Conservation (phyloP, 2,888 invertebrate species). For the Mesorhabditis belari region DNA sequence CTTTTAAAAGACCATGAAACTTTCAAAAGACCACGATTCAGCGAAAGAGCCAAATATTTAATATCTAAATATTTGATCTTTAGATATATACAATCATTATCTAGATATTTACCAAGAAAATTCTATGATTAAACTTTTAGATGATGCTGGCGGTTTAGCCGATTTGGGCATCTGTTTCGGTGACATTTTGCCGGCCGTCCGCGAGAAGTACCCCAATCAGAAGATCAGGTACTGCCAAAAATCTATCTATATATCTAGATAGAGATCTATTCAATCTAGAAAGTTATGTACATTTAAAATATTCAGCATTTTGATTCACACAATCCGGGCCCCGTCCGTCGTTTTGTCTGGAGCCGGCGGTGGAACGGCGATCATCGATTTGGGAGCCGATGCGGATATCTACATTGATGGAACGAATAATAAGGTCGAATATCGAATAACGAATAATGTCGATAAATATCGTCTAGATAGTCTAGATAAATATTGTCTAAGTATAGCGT, state of each 20-base stretch:
- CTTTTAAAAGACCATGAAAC: no score
- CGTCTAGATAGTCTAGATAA: neutral
- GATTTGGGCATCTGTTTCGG: slow-evolving; percentile 49
- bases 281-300: no score
- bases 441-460: neutral
- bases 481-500: neutral
- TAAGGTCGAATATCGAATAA: slow-evolving; percentile 13
- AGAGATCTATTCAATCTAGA: neutral
- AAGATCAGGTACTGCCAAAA: slow-evolving; percentile 28
- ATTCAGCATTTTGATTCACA: slow-evolving; percentile 32
- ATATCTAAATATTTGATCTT: no score
- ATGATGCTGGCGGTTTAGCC: slow-evolving; percentile 34
- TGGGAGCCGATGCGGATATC: slow-evolving; percentile 43
- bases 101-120: no score
- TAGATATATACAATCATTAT: no score
- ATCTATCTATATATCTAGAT: slow-evolving; percentile 13
- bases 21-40: no score
- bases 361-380: slow-evolving; percentile 38
- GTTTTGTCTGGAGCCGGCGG: slow-evolving; percentile 28
- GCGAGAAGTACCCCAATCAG: slow-evolving; percentile 49
- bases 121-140: no score
- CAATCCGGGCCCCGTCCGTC: slow-evolving; percentile 42
- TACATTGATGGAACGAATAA: slow-evolving; percentile 39
- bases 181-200: slow-evolving; percentile 48
- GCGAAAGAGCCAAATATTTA: no score